These are phyloP conservation scores for Triops cancriformis DNA, from an alignment of 1,140 invertebrate species.

Conservation along the genomic window DNA sequence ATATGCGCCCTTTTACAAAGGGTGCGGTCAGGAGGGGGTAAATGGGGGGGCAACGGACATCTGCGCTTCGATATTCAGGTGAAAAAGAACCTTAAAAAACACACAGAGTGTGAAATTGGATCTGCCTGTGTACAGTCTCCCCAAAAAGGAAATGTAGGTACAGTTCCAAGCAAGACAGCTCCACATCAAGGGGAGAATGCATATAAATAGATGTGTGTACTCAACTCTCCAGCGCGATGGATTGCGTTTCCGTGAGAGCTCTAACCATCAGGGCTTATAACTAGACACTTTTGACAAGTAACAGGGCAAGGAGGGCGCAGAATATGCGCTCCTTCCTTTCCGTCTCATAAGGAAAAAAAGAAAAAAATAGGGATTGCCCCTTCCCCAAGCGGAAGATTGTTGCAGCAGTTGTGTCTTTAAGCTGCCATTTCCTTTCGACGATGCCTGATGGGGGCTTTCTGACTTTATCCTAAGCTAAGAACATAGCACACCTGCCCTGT, in stretches of 20 bases:
- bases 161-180: no score
- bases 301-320: background rate
- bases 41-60: background rate
- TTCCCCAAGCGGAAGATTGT: background rate
- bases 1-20: background rate
- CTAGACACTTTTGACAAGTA: background rate
- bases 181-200: background rate
- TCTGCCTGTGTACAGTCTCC: background rate
- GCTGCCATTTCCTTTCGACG: background rate
- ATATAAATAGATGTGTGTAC: background rate
- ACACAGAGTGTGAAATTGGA: background rate
- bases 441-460: background rate
- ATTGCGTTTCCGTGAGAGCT: constrained; percentile 12
- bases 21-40: background rate
- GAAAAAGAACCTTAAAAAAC: background rate
- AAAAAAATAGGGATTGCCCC: background rate
- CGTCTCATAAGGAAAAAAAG: background rate
- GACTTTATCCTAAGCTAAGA: background rate
- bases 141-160: background rate
- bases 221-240: background rate
- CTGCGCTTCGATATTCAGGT: background rate
- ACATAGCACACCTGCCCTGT: background rate
- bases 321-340: background rate
- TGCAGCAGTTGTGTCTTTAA: background rate
- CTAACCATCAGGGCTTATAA: background rate